Conservation (phyloP, 2,113 vertebrate genomes). For the Perca schrenkii region DNA sequence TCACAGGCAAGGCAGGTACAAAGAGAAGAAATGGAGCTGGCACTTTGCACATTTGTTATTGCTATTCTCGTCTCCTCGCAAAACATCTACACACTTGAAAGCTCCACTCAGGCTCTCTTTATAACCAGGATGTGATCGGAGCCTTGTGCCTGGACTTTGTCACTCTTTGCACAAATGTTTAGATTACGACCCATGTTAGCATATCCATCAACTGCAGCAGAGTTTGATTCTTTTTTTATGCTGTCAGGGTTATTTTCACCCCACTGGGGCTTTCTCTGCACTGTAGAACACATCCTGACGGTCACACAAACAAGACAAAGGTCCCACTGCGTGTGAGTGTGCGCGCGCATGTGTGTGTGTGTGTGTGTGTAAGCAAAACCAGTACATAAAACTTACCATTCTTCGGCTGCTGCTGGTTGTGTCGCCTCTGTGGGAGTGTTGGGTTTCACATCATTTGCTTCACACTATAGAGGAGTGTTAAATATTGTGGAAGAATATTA, state of each 20-base stretch:
- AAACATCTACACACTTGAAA: conserved; percentile 39
- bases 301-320: conserved; percentile 68
- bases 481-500: not conserved
- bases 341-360: not conserved
- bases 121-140: conserved; percentile 67
- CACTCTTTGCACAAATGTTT: conserved; percentile 78
- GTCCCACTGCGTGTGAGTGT: conserved; percentile 35
- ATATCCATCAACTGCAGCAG: conserved; percentile 62
- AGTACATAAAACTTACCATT: conserved; percentile 68
- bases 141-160: conserved; percentile 72
- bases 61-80: conserved; percentile 34
- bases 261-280: conserved; percentile 38
- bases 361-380: not conserved
- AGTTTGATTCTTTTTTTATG: conserved; percentile 56
- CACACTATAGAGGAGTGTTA: conserved; percentile 83
- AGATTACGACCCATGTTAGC: conserved; percentile 65
- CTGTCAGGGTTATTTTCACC: conserved; percentile 64
- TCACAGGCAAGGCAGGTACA: conserved; percentile 3
- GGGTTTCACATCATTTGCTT: conserved; percentile 87
- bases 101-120: conserved; percentile 55
- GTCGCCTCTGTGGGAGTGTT: conserved; percentile 76
- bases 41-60: conserved; percentile 62
- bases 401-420: conserved; percentile 80
- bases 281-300: conserved; percentile 64
- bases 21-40: conserved; percentile 28